phyloP scores from a whole-genome alignment of 2,797 vertebrate species.

The Esox lucius region DNA sequence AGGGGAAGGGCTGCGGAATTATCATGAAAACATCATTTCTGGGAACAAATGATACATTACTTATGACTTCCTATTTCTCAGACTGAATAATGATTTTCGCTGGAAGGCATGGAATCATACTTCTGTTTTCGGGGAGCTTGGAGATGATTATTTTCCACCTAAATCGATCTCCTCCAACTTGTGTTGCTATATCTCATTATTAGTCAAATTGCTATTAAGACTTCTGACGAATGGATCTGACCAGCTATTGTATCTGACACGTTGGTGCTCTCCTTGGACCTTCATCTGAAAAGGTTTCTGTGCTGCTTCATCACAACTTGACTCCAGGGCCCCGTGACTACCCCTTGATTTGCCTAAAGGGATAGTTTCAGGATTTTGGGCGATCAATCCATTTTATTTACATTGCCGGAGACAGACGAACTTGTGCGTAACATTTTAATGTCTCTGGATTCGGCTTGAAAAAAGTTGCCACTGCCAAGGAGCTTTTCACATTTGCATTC shows the following conservation, averaged over 20 bases:
- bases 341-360: slow-evolving; percentile 5
- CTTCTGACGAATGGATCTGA: background rate
- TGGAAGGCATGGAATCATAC: background rate
- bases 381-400: too few relatives aligned
- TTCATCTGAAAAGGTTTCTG: background rate
- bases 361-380: too few relatives aligned
- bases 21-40: slow-evolving; percentile 11
- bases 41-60: background rate
- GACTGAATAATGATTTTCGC: background rate
- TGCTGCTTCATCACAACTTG: background rate
- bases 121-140: background rate
- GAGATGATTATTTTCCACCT: slow-evolving; percentile 1
- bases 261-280: background rate
- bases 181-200: background rate
- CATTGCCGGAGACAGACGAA: too few relatives aligned
- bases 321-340: background rate
- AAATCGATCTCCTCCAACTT: background rate
- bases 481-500: too few relatives aligned
- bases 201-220: slow-evolving; percentile 1
- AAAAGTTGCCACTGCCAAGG: too few relatives aligned
- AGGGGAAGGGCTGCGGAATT: background rate
- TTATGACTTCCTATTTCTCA: background rate
- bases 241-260: background rate
- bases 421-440: too few relatives aligned
- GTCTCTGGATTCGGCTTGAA: too few relatives aligned